Conservation (phyloP, 2,113 vertebrate genomes). For the Tragelaphus buxtoni region DNA sequence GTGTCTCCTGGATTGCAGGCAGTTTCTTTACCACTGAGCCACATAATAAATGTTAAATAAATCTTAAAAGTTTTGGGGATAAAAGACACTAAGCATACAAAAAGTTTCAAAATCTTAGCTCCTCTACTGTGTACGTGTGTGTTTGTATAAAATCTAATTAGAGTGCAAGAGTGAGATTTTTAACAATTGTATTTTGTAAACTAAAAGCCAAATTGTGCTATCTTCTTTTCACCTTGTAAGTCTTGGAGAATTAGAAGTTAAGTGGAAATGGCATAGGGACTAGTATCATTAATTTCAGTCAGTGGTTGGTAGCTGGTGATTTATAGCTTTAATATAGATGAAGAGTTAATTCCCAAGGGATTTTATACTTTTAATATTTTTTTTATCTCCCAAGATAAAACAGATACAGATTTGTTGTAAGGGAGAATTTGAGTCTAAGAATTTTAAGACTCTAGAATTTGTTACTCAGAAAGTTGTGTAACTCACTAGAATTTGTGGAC, state of each 20-base stretch:
- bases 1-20: background rate
- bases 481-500: conserved; percentile 1
- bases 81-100: background rate
- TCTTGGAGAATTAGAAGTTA: conserved; percentile 36
- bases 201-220: background rate
- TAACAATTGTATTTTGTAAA: conserved; percentile 45
- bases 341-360: conserved; percentile 48
- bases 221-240: conserved; percentile 1
- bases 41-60: conserved; percentile 26
- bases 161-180: conserved; percentile 6
- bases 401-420: background rate
- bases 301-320: conserved; percentile 50
- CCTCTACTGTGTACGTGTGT: background rate
- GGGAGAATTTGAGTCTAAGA: conserved; percentile 13
- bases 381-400: conserved; percentile 26
- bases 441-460: conserved; percentile 22
- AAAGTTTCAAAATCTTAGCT: background rate
- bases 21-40: background rate
- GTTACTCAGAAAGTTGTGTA: background rate
- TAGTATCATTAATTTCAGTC: conserved; percentile 59
- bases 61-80: background rate
- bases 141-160: background rate
- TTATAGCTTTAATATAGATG: conserved; percentile 68
- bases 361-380: conserved; percentile 23
- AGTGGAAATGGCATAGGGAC: conserved; percentile 36